Base-by-base conservation (phyloP, 2,888 invertebrate genomes). In the Agriopis leucophaearia region DNA sequence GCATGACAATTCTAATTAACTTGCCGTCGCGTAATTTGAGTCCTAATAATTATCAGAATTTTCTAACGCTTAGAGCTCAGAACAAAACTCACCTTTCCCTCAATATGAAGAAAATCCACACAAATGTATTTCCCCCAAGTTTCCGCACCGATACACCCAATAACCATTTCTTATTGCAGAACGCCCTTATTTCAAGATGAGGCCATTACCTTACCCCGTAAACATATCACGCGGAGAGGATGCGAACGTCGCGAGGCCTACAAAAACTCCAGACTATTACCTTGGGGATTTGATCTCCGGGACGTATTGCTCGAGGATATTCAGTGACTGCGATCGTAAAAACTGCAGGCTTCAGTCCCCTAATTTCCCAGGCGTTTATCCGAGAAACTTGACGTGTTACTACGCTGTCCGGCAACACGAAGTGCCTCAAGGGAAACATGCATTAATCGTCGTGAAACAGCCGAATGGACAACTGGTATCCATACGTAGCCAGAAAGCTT, bases 361-460 rank as follows among this genome's bases (percentile, higher is more conserved):
- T 57, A 98, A 98, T 94, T 98, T 97, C 91, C 98, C 98, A 38
- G 98, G 98, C 78, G 96, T 98, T 77, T 99, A 99, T 91, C 98
- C 98, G 5, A 95, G 98, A 77, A 98, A 98, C 90, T 95, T 99
- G 81, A 98, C 98, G 71, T 99, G 99, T 88, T 98, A 98, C 92
- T 99, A 97, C 88, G 97, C 98, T 52, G 97, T 98, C 66, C 94
- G 97, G 74, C 96, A 97, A 92, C 97, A 97, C 88, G 97, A 97
- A 87, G 96, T 97, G 80, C 97, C 98, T 70, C 95, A 96, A 82
- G 98, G 98, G 79, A 97, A 97, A 91, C 97, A 97, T 87, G 98
- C 98, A 36, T 94, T 98, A 81, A 97, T 98, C 84, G 96, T 97
- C 71, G 97, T 98, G 56, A 95, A 96, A 80, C 98, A 98, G 88